Conservation (phyloP, 2,113 vertebrate species). For the Crotophaga sulcirostris region DNA sequence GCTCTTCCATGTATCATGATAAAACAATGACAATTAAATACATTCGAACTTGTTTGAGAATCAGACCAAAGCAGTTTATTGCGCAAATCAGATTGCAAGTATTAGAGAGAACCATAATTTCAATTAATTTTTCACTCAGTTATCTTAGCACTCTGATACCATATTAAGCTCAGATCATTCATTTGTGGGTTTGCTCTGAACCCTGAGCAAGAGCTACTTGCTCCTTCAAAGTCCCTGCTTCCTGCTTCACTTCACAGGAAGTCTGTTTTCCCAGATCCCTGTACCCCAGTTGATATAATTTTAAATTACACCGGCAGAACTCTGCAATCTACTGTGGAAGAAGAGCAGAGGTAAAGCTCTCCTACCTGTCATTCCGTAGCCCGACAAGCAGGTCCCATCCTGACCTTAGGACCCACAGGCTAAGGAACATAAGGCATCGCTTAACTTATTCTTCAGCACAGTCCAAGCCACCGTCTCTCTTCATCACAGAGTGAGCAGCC, state of each 20-base stretch:
- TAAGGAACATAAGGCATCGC: not conserved
- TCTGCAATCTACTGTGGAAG: not conserved
- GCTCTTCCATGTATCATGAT: not conserved
- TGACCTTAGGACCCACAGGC: not conserved
- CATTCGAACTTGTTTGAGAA: not conserved
- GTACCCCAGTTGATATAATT: not conserved
- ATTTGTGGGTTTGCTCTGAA: not conserved
- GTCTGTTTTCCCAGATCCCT: no score
- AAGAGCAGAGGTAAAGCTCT: not conserved
- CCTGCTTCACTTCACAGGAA: not conserved
- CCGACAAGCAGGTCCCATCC: not conserved
- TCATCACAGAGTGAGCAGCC: not conserved
- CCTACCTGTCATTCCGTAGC: not conserved
- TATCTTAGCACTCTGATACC: not conserved
- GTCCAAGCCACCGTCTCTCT: not conserved
- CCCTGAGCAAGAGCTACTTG: not conserved
- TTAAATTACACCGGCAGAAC: rapidly evolving
- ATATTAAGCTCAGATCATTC: not conserved
- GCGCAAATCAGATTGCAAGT: not conserved
- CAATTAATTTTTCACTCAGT: not conserved
- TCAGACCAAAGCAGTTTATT: not conserved
- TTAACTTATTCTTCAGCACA: not conserved
- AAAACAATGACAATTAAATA: not conserved
- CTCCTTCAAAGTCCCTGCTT: not conserved
- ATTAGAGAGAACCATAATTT: not conserved